Conservation (phyloP, 2,888 invertebrate species). For the Yponomeuta malinellus region DNA sequence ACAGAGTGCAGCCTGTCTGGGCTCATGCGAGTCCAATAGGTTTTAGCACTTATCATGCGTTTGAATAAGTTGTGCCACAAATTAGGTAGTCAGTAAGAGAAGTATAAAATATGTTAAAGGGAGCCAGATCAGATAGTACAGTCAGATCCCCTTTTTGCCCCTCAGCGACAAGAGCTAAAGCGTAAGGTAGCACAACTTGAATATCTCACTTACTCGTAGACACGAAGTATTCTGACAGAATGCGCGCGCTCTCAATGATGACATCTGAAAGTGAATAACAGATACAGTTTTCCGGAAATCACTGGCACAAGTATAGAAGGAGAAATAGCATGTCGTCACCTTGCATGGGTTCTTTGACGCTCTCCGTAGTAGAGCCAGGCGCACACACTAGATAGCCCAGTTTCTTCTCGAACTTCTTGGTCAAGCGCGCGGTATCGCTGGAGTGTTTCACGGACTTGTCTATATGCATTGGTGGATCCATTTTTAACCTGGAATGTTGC, state of each 20-base stretch:
- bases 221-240: slow-evolving; percentile 51
- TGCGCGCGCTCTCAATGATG: slow-evolving; percentile 50
- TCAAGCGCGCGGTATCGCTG: slow-evolving; percentile 49
- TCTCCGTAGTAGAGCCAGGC: slow-evolving; percentile 36
- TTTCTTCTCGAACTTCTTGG: slow-evolving; percentile 57
- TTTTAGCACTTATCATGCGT: too few species aligned
- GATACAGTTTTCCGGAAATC: background rate
- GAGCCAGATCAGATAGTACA: too few species aligned
- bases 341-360: slow-evolving; percentile 26
- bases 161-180: too few species aligned
- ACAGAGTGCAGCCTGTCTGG: too few species aligned
- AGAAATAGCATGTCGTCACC: slow-evolving; percentile 22
- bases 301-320: too few species aligned
- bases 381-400: slow-evolving; percentile 38
- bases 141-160: too few species aligned
- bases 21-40: too few species aligned
- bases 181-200: too few species aligned
- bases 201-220: slow-evolving; percentile 42
- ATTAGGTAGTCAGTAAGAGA: too few species aligned
- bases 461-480: slow-evolving; percentile 34
- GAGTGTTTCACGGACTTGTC: slow-evolving; percentile 52
- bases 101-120: too few species aligned
- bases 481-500: background rate
- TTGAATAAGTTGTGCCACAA: too few species aligned
- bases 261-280: slow-evolving; percentile 42